These are phyloP conservation scores for Triplophysa tibetana DNA, from an alignment of 2,113 vertebrate species.

Conservation along the genomic window DNA sequence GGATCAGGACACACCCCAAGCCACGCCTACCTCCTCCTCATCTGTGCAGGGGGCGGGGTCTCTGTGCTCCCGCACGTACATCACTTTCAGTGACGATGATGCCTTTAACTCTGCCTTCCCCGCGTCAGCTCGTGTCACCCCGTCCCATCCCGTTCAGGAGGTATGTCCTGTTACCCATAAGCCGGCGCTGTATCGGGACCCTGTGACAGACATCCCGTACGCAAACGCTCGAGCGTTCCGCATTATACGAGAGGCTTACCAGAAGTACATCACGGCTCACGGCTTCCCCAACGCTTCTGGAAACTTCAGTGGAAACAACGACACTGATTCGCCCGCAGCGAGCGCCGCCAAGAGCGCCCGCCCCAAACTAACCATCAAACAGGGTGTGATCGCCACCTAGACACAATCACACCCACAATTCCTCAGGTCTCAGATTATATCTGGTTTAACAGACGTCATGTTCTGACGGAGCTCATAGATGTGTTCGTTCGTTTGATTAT, in stretches of 20 bases:
- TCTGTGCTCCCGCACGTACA: constrained; percentile 87
- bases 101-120: constrained; percentile 83
- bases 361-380: constrained; percentile 28
- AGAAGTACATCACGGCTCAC: constrained; percentile 90
- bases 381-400: not conserved
- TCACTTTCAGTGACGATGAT: constrained; percentile 92
- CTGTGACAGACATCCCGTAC: constrained; percentile 94
- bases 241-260: constrained; percentile 93
- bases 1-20: constrained; percentile 78
- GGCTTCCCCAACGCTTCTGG: constrained; percentile 82
- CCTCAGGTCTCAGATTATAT: too few relatives aligned
- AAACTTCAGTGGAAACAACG: constrained; percentile 53
- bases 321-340: not conserved
- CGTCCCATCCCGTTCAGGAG: constrained; percentile 81
- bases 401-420: not conserved
- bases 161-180: constrained; percentile 93
- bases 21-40: constrained; percentile 21
- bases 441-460: too few relatives aligned
- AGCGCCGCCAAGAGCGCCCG: not conserved
- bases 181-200: constrained; percentile 87
- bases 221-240: constrained; percentile 88
- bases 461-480: not conserved
- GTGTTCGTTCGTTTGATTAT: not conserved
- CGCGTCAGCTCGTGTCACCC: constrained; percentile 47
- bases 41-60: constrained; percentile 68